Conservation (phyloP, 2,888 invertebrate species). For the Phyto melanocephala region DNA sequence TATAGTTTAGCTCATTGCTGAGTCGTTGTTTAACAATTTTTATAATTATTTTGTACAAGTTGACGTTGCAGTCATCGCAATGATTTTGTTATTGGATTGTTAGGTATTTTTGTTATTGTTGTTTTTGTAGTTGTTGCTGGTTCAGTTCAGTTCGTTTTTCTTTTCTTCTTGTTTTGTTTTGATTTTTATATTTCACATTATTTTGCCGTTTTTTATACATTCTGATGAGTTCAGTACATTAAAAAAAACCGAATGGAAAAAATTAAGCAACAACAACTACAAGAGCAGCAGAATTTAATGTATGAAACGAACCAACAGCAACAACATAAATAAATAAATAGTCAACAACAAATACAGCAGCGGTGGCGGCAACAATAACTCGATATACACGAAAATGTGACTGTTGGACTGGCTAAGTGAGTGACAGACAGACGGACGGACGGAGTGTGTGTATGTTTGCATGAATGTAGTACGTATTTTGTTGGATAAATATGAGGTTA, state of each 20-base stretch:
- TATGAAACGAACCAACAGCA: constrained; percentile 37
- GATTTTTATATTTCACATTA: constrained; percentile 63
- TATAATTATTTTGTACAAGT: constrained; percentile 66
- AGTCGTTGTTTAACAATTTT: neutral
- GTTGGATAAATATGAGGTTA: constrained; percentile 78
- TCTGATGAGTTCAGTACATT: constrained; percentile 56
- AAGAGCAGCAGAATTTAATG: constrained; percentile 36
- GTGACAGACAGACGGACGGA: constrained; percentile 3
- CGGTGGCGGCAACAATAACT: constrained; percentile 41
- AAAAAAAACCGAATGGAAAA: constrained; percentile 34
- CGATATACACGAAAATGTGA: constrained; percentile 35
- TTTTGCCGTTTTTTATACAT: constrained; percentile 52
- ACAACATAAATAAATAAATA: constrained; percentile 42
- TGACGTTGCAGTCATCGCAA: constrained; percentile 68
- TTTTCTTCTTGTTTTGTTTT: constrained; percentile 56
- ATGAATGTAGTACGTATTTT: constrained; percentile 46
- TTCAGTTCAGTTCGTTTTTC: constrained; percentile 31
- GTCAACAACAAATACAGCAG: constrained; percentile 30
- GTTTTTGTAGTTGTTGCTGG: constrained; percentile 39
- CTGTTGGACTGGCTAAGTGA: constrained; percentile 12
- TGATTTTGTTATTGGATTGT: constrained; percentile 65
- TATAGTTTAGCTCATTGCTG: neutral
- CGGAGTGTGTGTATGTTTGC: constrained; percentile 31
- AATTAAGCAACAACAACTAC: neutral
- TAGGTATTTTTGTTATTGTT: constrained; percentile 41